Base-by-base conservation (phyloP, 2,797 vertebrate genomes). In the Nannoperca australis region DNA sequence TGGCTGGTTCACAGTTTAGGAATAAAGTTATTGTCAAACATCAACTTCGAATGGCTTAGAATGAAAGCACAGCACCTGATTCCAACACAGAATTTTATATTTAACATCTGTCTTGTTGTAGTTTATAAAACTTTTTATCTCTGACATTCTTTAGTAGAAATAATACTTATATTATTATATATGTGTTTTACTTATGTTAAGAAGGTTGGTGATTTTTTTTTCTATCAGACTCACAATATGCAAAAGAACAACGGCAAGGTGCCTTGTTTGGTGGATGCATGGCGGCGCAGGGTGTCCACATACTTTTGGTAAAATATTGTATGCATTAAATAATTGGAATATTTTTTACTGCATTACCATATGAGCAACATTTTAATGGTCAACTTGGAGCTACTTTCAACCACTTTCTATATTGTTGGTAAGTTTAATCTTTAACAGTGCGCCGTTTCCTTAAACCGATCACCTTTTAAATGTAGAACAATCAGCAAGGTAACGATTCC, bases 21-120 rank as follows among this genome's bases (percentile, higher is more conserved):
- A 83, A 69, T 44, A 15, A 70, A 71, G 82, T 69, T 73, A 63
- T 34, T 61, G 73, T 75, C 61, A 20, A 45, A 70, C n/a, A 83
- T 54, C 14, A 74, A 78, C 65, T 66, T 36, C 24, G 24, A 27
- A 27, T 18, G 45, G 22, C 45, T 44, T 4, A 1, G 38, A 40
- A 11, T 50, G 42, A 34, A 45, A 32, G 42, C 12, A 14, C 5
- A 36, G 36, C 9, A 22, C 36, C 24, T 17, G 13, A 42, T 66
- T 38, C 14, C 42, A 70, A 36, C 36, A 59, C 12, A 30, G 15
- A 50, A 38, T 7, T 27, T 67, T 38, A 27, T 7, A 58, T 30
- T 40, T 24, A 44, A 44, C 15, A 17, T 17, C 2, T 17, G 7
- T 45, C n/a, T 44, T 34, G 9, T n/a, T 36, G 38, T 24, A 20